These are phyloP conservation scores for Saccostrea echinata DNA, from an alignment of 1,140 invertebrate species.

Conservation along the genomic window DNA sequence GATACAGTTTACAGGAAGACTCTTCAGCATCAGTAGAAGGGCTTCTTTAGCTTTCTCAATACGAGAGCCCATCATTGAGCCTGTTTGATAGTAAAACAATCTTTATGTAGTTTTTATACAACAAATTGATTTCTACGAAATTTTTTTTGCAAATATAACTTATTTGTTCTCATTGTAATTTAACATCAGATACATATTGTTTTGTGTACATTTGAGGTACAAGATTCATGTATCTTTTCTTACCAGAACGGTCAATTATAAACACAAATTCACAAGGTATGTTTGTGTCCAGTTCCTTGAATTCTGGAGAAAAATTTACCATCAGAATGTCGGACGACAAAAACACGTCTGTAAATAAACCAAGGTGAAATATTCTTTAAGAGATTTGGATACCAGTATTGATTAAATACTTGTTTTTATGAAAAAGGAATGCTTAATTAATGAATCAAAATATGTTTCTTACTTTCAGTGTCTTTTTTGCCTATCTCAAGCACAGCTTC, in stretches of 20 bases:
- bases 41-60: slow-evolving; percentile 50
- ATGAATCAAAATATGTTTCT: too few species aligned
- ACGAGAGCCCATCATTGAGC: slow-evolving; percentile 33
- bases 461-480: not conserved
- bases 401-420: too few species aligned
- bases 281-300: slow-evolving; percentile 35
- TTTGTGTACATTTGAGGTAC: too few species aligned
- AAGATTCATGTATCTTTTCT: not conserved
- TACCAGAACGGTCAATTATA: slow-evolving; percentile 60
- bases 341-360: slow-evolving; percentile 42
- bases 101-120: not conserved
- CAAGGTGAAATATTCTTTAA: not conserved
- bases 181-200: too few species aligned
- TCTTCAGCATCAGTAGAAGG: slow-evolving; percentile 50
- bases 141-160: too few species aligned
- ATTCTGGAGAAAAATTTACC: slow-evolving; percentile 57
- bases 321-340: slow-evolving; percentile 57
- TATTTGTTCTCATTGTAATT: too few species aligned
- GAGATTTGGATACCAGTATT: not conserved
- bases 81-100: not conserved
- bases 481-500: not conserved
- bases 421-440: too few species aligned
- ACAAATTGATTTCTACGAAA: not conserved
- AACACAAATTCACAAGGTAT: slow-evolving; percentile 58
- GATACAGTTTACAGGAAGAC: slow-evolving; percentile 42